Conservation (phyloP, 2,888 invertebrate species). For the Sesia apiformis region DNA sequence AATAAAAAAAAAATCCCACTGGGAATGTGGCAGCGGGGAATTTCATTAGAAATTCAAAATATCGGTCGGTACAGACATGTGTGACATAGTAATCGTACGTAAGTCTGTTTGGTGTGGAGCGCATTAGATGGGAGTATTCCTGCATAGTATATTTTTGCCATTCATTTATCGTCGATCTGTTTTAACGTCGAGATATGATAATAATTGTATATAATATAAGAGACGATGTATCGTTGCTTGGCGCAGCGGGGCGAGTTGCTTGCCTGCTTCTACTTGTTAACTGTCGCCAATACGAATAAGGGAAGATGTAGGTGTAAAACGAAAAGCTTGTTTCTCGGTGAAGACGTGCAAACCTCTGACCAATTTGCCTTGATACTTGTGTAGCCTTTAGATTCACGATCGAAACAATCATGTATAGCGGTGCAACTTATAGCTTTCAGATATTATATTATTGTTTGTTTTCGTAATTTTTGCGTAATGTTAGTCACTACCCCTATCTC, state of each 20-base stretch:
- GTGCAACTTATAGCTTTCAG: conserved; percentile 60
- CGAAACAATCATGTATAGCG: conserved; percentile 68
- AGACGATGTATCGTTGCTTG: conserved; percentile 49
- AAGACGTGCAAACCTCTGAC: conserved; percentile 67
- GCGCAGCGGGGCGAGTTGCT: conserved; percentile 40
- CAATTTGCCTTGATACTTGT: conserved; percentile 74
- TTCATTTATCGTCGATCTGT: conserved; percentile 47
- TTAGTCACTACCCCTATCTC: conserved; percentile 52
- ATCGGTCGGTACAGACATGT: no score
- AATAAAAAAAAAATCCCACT: no score
- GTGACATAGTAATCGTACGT: neutral
- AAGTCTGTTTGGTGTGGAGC: conserved; percentile 12
- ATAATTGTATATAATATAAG: conserved; percentile 64
- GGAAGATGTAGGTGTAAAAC: conserved; percentile 56
- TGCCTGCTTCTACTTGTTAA: conserved; percentile 45
- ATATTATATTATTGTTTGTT: conserved; percentile 33
- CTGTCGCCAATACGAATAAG: conserved; percentile 50
- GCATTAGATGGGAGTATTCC: conserved; percentile 28
- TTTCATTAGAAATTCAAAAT: no score
- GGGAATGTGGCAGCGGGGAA: no score
- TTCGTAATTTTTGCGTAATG: conserved; percentile 63
- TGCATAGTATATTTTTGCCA: conserved; percentile 55
- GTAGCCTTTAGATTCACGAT: conserved; percentile 68
- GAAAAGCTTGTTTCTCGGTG: conserved; percentile 63
- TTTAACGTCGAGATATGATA: conserved; percentile 44